phyloP scores from a whole-genome alignment of 2,888 invertebrate species.

The Hirtodrosophila duncani region DNA sequence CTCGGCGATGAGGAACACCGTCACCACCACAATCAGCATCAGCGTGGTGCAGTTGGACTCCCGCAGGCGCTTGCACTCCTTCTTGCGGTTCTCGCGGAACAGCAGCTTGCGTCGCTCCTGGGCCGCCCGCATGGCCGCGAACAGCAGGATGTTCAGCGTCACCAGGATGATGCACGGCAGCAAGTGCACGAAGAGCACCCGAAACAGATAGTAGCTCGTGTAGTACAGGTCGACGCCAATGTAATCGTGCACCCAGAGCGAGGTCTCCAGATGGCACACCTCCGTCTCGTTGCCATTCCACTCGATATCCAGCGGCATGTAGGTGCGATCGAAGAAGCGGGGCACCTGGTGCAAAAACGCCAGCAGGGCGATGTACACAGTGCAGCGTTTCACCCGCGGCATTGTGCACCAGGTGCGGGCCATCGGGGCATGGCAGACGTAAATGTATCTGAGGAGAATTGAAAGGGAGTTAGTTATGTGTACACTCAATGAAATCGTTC shows the following conservation, averaged over 20 bases:
- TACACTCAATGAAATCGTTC: neutral
- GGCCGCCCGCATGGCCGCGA: conserved; percentile 90
- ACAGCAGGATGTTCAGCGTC: conserved; percentile 91
- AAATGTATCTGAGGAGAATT: conserved; percentile 84
- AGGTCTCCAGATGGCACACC: conserved; percentile 83
- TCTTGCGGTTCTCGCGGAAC: conserved; percentile 87
- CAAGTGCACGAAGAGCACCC: conserved; percentile 94
- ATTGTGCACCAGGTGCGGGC: conserved; percentile 88
- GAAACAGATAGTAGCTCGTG: conserved; percentile 89
- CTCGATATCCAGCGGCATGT: conserved; percentile 81
- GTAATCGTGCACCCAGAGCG: conserved; percentile 85
- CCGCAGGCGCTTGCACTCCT: conserved; percentile 87
- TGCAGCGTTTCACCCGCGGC: conserved; percentile 87
- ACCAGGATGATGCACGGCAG: conserved; percentile 93
- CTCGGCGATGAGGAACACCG: conserved; percentile 89
- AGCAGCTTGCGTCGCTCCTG: conserved; percentile 87
- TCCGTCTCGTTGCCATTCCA: conserved; percentile 85
- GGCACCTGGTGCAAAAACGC: conserved; percentile 91
- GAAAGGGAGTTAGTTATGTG: neutral
- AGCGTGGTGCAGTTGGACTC: conserved; percentile 89
- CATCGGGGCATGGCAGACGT: conserved; percentile 94
- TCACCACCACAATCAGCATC: conserved; percentile 92
- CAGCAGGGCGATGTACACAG: conserved; percentile 86
- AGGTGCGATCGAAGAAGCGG: conserved; percentile 87
- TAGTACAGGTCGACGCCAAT: conserved; percentile 88